phyloP scores from a whole-genome alignment of 2,888 invertebrate genomes.

The Ormyrus nitidulus region DNA sequence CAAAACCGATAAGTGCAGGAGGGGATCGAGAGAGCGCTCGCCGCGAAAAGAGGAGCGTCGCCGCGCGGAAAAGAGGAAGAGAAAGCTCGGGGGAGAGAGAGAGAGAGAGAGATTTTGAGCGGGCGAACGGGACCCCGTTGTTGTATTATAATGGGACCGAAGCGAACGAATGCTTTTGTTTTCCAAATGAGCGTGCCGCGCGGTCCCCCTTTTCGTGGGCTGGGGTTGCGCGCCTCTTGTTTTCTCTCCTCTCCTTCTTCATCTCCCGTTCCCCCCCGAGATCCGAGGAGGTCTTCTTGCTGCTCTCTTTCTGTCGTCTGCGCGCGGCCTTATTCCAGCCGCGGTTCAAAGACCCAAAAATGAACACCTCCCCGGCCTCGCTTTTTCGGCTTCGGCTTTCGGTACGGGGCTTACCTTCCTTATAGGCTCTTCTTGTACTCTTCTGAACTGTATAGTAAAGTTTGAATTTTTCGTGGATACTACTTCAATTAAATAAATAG shows the following conservation, averaged over 20 bases:
- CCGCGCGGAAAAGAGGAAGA: not conserved
- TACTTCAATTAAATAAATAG: too few relatives aligned
- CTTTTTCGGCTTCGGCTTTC: too few relatives aligned
- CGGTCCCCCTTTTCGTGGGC: constrained; percentile 56
- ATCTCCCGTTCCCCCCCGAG: constrained; percentile 41
- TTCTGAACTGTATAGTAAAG: too few relatives aligned
- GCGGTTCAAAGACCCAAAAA: constrained; percentile 51
- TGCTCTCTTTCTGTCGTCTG: constrained; percentile 57
- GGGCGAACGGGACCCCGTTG: constrained; percentile 57
- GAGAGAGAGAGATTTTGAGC: constrained; percentile 34
- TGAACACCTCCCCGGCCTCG: constrained; percentile 14
- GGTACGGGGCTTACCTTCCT: too few relatives aligned
- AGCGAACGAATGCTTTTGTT: constrained; percentile 70
- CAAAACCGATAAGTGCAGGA: constrained; percentile 65
- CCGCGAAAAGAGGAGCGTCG: not conserved
- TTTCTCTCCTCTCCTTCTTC: constrained; percentile 42
- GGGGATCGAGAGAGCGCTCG: constrained; percentile 49
- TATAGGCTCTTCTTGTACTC: too few relatives aligned
- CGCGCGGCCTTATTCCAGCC: constrained; percentile 32
- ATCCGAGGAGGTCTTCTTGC: constrained; percentile 35
- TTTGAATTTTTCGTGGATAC: too few relatives aligned
- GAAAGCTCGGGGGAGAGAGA: not conserved
- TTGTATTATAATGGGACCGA: constrained; percentile 67
- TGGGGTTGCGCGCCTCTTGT: constrained; percentile 38
- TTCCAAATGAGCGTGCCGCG: constrained; percentile 65